phyloP scores from a whole-genome alignment of 2,797 vertebrate species.

The Arrhamphus sclerolepis region DNA sequence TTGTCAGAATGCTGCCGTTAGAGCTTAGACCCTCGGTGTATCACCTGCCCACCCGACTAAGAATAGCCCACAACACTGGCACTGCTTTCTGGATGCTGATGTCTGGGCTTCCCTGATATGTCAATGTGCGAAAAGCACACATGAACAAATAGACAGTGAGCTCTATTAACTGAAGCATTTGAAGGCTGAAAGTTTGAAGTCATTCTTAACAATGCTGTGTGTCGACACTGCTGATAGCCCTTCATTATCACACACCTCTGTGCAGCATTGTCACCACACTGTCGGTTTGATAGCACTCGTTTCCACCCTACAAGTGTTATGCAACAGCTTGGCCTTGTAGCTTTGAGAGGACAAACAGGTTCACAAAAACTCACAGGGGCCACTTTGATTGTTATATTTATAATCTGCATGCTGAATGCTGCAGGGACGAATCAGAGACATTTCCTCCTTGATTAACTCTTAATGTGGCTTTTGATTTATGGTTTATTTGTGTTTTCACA shows the following conservation, averaged over 20 bases:
- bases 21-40: conserved; percentile 20
- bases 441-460: conserved; percentile 21
- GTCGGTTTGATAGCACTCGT: conserved; percentile 3
- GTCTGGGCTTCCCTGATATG: conserved; percentile 59
- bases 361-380: conserved; percentile 16
- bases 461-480: conserved; percentile 59
- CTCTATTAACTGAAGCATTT: neutral
- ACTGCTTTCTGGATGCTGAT: conserved; percentile 19
- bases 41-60: conserved; percentile 63
- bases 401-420: conserved; percentile 16
- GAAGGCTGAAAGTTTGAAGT: conserved; percentile 24
- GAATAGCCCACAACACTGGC: conserved; percentile 46
- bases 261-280: neutral
- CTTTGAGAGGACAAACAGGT: conserved; percentile 7
- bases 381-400: conserved; percentile 49
- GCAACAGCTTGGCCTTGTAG: conserved; percentile 18
- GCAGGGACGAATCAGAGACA: conserved; percentile 13
- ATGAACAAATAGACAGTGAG: conserved; percentile 2
- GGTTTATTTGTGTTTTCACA: conserved; percentile 42
- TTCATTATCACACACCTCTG: no score
- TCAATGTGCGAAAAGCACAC: conserved; percentile 26
- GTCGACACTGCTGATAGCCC: conserved; percentile 16
- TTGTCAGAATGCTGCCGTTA: conserved; percentile 57
- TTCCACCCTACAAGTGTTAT: conserved; percentile 5
- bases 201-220: conserved; percentile 6